Percentiles rank a stretch among this genome's conserved stretches.
phyloP scores from a whole-genome alignment of 2,888 invertebrate genomes.

The Metacarcinus magister region DNA sequence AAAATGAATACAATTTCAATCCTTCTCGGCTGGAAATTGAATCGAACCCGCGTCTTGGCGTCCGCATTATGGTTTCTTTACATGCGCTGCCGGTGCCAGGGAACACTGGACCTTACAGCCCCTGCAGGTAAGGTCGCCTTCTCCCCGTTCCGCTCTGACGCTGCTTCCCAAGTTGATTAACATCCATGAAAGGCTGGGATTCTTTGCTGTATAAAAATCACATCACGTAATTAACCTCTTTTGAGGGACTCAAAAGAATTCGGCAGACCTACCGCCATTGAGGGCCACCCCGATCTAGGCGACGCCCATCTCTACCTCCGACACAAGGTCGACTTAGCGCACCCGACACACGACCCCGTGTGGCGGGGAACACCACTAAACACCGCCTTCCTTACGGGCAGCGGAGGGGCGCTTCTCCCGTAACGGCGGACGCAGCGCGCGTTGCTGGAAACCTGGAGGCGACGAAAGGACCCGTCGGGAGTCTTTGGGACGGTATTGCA shows the following conservation, averaged over 20 bases:
- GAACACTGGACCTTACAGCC: neutral
- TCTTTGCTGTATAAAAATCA: constrained; percentile 81
- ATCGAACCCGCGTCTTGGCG: constrained; percentile 72
- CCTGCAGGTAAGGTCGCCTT: neutral
- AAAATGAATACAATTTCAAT: constrained; percentile 79
- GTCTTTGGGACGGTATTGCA: constrained; percentile 72
- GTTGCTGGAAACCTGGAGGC: constrained; percentile 68
- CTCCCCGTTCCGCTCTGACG: neutral
- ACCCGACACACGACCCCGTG: neutral
- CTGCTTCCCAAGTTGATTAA: constrained; percentile 75
- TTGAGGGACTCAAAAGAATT: constrained; percentile 78
- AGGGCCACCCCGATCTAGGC: constrained; percentile 6
- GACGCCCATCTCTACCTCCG: neutral
- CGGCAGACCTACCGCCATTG: constrained; percentile 78
- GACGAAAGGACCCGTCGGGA: constrained; percentile 67
- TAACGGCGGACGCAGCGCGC: neutral
- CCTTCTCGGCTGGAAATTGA: constrained; percentile 76
- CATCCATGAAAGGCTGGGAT: constrained; percentile 79
- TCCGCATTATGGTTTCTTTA: constrained; percentile 75
- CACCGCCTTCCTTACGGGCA: neutral
- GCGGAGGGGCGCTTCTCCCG: neutral
- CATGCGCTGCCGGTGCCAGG: neutral
- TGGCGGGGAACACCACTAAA: neutral
- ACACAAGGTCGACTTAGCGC: constrained; percentile 1
- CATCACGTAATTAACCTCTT: constrained; percentile 81